phyloP scores from a whole-genome alignment of 2,888 invertebrate species.

The Lasius fuliginosus region DNA sequence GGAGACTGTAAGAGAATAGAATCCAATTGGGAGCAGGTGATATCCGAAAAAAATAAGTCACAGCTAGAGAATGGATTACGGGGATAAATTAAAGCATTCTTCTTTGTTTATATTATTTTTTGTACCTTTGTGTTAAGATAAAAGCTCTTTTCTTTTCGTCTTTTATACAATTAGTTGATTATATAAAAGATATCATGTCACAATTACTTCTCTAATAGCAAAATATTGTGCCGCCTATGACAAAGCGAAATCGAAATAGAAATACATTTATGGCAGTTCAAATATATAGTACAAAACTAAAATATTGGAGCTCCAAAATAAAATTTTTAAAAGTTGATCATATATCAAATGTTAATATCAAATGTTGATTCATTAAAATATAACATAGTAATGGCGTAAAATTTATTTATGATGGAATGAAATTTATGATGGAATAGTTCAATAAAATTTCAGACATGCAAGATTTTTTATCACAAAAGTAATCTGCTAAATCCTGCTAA shows the following conservation, averaged over 20 bases:
- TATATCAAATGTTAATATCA: too few relatives aligned
- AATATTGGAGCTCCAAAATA: not conserved
- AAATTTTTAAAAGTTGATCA: too few relatives aligned
- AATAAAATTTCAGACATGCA: too few relatives aligned
- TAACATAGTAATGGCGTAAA: too few relatives aligned
- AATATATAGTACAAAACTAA: not conserved
- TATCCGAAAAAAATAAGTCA: constrained; percentile 39
- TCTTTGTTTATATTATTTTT: constrained; percentile 17
- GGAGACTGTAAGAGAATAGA: not conserved
- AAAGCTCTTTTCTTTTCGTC: not conserved
- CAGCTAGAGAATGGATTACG: constrained; percentile 35
- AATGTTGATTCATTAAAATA: too few relatives aligned
- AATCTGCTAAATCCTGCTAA: not conserved
- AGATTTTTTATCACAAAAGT: too few relatives aligned
- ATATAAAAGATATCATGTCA: not conserved
- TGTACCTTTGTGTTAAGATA: not conserved
- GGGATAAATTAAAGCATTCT: constrained; percentile 30
- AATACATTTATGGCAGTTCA: not conserved
- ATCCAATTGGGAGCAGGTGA: constrained; percentile 17
- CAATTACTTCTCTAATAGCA: not conserved
- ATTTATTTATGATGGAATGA: too few relatives aligned
- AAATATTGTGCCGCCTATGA: not conserved
- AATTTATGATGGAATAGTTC: too few relatives aligned
- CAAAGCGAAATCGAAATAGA: not conserved
- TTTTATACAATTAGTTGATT: not conserved